Evolutionary conservation across 2,888 invertebrate genomes (phyloP), one percentile per base, ranked within the genome.

Genomic region (Orthosia gothica): DNA sequence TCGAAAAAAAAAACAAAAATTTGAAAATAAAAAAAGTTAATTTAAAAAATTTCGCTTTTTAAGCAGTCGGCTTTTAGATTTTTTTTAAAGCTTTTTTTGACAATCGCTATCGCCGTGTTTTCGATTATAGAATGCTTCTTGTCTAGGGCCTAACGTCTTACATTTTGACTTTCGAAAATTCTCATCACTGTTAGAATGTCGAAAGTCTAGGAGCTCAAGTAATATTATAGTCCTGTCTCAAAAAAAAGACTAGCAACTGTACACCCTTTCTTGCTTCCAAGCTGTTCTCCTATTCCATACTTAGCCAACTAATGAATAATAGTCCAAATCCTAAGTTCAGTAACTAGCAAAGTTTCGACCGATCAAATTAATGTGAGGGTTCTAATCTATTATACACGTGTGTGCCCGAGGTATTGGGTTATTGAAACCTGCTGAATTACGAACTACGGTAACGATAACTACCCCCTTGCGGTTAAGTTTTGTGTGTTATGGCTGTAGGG

Each of bases 391-490:
- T 82, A 84, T 65, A 74, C 74, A 83, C 79, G 69, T 83, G 62
- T 75, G 68, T 59, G 66, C 64, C 23, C 18, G 23, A 58, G 49
- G 26, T 69, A 78, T 76, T 71, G 68, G 86, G 67, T 82, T 86
- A 86, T 86, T 86, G 85, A 83, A 86, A 84, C 62, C 81, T 81
- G 57, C 70, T 67, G 65, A 82, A 77, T 79, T 74, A 79, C 74
- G 65, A 77, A 82, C 65, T 77, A 63, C 40, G 16, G 52, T 69
- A 70, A 63, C 40, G 16, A 49, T 69, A 70, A 82, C 68, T 74
- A 70, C 49, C 64, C 71, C 62, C 74, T 75, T 73, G 82, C 45
- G 75, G 82, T 47, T 16, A 40, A 75, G 74, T 76, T 23, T 70
- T 79, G 23, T 63, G 26, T 70, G 26, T 70, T 79, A 45, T 63